phyloP scores from a whole-genome alignment of 2,888 invertebrate genomes.

The Hypselothyrea guttata region DNA sequence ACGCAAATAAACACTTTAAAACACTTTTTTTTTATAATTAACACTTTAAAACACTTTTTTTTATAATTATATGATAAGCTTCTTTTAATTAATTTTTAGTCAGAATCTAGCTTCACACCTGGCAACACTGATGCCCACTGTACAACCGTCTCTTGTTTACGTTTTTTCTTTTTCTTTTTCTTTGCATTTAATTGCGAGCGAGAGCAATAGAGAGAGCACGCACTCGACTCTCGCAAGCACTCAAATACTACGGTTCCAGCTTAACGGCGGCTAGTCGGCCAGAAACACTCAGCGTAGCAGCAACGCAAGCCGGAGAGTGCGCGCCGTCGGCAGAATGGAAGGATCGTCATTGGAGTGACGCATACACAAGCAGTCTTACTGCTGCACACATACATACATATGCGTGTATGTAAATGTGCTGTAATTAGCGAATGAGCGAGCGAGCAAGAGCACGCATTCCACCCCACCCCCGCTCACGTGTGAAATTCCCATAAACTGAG shows the following conservation, averaged over 20 bases:
- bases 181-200: constrained; percentile 24
- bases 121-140: background rate
- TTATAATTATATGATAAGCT: background rate
- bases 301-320: constrained; percentile 54
- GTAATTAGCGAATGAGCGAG: too few species aligned
- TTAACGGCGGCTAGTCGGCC: constrained; percentile 64
- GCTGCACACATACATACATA: too few species aligned
- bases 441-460: constrained; percentile 17
- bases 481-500: constrained; percentile 5
- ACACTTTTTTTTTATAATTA: background rate
- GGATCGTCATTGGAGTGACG: constrained; percentile 43
- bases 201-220: constrained; percentile 17
- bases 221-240: constrained; percentile 31
- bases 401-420: too few species aligned
- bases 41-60: constrained; percentile 1
- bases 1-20: too few species aligned
- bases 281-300: constrained; percentile 70
- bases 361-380: constrained; percentile 4
- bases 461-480: background rate
- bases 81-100: background rate
- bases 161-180: constrained; percentile 48
- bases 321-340: constrained; percentile 28
- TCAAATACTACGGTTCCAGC: constrained; percentile 55
- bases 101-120: too few species aligned
- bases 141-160: constrained; percentile 44